phyloP scores from a whole-genome alignment of 2,888 invertebrate species.

The Blastobasis lacticolella region DNA sequence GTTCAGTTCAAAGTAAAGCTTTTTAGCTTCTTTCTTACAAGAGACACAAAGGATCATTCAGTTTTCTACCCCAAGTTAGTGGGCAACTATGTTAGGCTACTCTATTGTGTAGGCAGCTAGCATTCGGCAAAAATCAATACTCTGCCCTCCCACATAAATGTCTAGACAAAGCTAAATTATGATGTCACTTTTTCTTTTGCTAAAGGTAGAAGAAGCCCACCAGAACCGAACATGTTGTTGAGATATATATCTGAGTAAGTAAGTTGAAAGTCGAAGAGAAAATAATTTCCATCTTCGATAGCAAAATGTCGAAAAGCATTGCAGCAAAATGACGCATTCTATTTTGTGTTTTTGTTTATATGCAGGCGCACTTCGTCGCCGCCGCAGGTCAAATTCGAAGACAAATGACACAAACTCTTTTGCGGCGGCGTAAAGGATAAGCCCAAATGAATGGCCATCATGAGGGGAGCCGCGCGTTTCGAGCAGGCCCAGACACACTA shows the following conservation, averaged over 20 bases:
- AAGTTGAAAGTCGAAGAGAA: no score
- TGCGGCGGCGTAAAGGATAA: constrained; percentile 74
- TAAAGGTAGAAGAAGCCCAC: no score
- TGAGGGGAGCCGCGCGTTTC: constrained; percentile 76
- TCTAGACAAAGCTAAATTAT: constrained; percentile 12
- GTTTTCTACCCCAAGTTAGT: constrained; percentile 10
- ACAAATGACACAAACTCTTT: constrained; percentile 69
- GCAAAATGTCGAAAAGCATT: constrained; percentile 1
- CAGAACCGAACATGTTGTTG: no score
- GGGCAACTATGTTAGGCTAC: constrained; percentile 23
- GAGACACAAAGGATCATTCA: constrained; percentile 3
- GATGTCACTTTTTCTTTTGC: no score
- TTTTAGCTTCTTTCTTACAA: no score
- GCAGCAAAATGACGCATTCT: constrained; percentile 37
- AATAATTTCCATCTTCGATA: background rate
- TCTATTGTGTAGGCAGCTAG: constrained; percentile 45
- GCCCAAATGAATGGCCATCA: constrained; percentile 73
- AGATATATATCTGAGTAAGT: no score
- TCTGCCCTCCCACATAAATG: constrained; percentile 28
- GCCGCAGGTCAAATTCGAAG: constrained; percentile 55
- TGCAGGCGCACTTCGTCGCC: constrained; percentile 46
- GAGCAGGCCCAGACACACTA: constrained; percentile 93
- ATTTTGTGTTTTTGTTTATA: constrained; percentile 53
- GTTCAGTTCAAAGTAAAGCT: no score
- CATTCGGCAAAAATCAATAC: constrained; percentile 61